Conservation (phyloP, 2,888 invertebrate genomes). For the Tenthredo notha region DNA sequence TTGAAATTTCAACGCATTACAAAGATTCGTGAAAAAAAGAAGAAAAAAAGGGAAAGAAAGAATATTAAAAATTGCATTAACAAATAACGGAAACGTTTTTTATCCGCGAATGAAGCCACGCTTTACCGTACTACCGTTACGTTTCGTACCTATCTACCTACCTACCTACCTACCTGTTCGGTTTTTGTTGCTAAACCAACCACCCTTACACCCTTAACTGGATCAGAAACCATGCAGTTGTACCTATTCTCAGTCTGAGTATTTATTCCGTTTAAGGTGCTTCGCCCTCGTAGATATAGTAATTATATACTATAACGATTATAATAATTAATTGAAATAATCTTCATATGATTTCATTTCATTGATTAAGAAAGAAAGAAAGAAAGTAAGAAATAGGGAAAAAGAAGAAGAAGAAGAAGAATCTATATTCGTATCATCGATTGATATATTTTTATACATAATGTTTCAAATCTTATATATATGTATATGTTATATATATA, state of each 20-base stretch:
- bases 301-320: background rate
- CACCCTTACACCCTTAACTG: slow-evolving; percentile 70
- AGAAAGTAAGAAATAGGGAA: background rate
- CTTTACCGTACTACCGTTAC: background rate
- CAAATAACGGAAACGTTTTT: background rate
- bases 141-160: background rate
- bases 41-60: background rate
- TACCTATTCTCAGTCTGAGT: slow-evolving; percentile 64
- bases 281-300: background rate
- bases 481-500: background rate
- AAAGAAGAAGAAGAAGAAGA: background rate
- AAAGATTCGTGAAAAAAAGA: background rate
- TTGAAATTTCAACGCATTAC: no score
- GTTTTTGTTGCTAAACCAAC: background rate
- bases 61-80: background rate
- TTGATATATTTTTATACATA: background rate
- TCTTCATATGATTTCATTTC: background rate
- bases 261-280: slow-evolving; percentile 25
- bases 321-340: background rate
- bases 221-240: slow-evolving; percentile 78
- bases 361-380: no score
- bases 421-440: background rate
- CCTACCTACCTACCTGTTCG: background rate
- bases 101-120: background rate
- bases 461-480: background rate